A percentile compares a stretch with the other conserved stretches of the same genome.
phyloP scores from a whole-genome alignment of 2,113 vertebrate species.

The Cromileptes altivelis region DNA sequence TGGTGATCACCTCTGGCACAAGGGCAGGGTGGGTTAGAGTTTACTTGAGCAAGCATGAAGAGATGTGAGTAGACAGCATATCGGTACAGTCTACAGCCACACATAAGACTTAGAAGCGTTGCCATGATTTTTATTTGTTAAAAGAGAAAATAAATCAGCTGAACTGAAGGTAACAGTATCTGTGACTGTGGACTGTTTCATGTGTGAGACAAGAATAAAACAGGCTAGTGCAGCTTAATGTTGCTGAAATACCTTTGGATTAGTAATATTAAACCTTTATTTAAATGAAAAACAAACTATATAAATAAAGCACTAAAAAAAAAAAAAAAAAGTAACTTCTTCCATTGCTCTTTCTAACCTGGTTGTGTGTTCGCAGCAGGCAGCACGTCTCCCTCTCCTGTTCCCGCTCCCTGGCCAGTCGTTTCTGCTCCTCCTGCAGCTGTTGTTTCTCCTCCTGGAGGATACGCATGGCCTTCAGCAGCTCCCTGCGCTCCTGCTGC shows the following conservation, averaged over 20 bases:
- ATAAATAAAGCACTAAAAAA: no score
- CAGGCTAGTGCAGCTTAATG: not conserved
- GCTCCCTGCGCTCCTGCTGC: constrained; percentile 94
- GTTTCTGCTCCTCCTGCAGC: constrained; percentile 92
- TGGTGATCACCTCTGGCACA: not conserved
- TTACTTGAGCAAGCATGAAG: not conserved
- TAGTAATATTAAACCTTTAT: not conserved
- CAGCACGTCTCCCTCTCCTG: constrained; percentile 89
- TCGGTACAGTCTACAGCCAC: not conserved
- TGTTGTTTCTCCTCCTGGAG: constrained; percentile 93
- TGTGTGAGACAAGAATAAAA: not conserved
- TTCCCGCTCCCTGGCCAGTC: constrained; percentile 79
- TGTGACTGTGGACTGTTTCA: not conserved
- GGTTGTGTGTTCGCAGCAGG: constrained; percentile 89
- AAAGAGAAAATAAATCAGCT: not conserved
- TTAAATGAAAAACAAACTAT: not conserved
- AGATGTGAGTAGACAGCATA: not conserved
- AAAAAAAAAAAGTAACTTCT: not conserved
- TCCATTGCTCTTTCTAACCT: constrained; percentile 81
- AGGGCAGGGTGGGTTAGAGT: not conserved
- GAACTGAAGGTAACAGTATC: not conserved
- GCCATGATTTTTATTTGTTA: not conserved
- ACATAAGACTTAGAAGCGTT: not conserved
- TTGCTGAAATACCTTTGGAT: not conserved
- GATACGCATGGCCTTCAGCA: constrained; percentile 89